Base-by-base conservation (phyloP, 1,140 invertebrate species). In the Plectrocnemia conspersa region DNA sequence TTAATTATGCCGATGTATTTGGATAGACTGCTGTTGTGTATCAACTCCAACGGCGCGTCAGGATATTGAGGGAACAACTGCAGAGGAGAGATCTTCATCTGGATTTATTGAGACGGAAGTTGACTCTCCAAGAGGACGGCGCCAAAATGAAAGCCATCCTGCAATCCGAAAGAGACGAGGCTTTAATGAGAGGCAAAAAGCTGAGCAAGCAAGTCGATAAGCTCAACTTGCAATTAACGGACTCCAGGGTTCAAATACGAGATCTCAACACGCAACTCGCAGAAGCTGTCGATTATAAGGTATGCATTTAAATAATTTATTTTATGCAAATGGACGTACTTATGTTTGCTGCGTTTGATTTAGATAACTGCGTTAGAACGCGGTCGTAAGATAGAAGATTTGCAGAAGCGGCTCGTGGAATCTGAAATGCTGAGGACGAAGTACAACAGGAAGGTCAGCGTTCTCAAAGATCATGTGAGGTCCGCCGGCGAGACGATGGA, bases 11-110 rank as follows among this genome's bases (percentile, higher is more conserved):
- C 27, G 27, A 42, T 23, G 29, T 45, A 54, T 63, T 58, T 66
- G 70, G 47, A 38, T 68, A 89, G 83, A 89, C 86, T 15, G 86
- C 88, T 3, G 82, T 87, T 3, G 84, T 91, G 6, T 91, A 92
- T 72, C 88, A 89, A 65, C 72, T 92, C 10, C 89, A 92, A 73
- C 74, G 88, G 38, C 77, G 87, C 49, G 82, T 91, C 1, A 80
- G 89, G 58, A 85, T 85, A 2, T 67, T 95, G 1, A 78, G 90
- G 13, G 92, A 96, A 66, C 91, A 95, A 68, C 71, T 95, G 11
- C 90, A 94, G 67, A 83, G 91, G 56, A 85, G 92, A 64, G 92
- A 96, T 69, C 77, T 96, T 2, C 92, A 96, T 68, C 72, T 95
- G 63, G 92, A 95, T 74, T 77, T 96, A 35, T 71, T 96, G 15